These are phyloP conservation scores for Telmatochromis bifrenatus DNA, from an alignment of 2,113 vertebrate genomes.

Conservation along the genomic window DNA sequence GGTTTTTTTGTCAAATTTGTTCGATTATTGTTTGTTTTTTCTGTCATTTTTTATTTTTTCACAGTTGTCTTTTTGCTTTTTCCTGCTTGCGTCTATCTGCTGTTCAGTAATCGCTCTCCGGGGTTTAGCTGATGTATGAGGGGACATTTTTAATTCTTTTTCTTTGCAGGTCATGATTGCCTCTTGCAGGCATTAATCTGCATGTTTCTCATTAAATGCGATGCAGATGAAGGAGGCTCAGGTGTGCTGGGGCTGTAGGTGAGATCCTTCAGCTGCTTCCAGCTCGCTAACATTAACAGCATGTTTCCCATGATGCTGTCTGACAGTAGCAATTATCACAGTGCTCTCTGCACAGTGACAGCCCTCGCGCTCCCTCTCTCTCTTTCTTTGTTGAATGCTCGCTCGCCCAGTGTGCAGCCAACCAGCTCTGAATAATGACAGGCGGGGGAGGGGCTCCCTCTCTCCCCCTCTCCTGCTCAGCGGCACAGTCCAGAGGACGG, in stretches of 20 bases:
- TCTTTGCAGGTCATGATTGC: not conserved
- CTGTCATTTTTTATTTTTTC: not conserved
- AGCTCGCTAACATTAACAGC: not conserved
- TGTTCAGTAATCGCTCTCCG: rapidly evolving
- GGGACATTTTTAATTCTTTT: not conserved
- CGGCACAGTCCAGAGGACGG: not conserved
- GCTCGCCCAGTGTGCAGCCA: slow-evolving; percentile 4
- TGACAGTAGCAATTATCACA: not conserved
- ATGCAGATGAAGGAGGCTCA: not conserved
- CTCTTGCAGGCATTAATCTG: not conserved
- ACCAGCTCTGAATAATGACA: not conserved
- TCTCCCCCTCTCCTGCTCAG: not conserved
- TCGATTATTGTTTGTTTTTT: not conserved
- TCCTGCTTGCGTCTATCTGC: rapidly evolving
- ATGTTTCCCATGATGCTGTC: not conserved
- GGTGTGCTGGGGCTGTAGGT: not conserved
- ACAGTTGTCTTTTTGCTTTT: not conserved
- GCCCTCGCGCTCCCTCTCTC: not conserved
- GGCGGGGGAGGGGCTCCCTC: not conserved
- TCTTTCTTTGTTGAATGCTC: not conserved
- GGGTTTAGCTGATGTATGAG: not conserved
- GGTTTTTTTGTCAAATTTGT: rapidly evolving
- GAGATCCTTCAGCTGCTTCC: not conserved
- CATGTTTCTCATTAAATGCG: not conserved
- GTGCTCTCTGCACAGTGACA: not conserved